phyloP scores from a whole-genome alignment of 92 coral and sea anemone species.

The Actinostola sp. region DNA sequence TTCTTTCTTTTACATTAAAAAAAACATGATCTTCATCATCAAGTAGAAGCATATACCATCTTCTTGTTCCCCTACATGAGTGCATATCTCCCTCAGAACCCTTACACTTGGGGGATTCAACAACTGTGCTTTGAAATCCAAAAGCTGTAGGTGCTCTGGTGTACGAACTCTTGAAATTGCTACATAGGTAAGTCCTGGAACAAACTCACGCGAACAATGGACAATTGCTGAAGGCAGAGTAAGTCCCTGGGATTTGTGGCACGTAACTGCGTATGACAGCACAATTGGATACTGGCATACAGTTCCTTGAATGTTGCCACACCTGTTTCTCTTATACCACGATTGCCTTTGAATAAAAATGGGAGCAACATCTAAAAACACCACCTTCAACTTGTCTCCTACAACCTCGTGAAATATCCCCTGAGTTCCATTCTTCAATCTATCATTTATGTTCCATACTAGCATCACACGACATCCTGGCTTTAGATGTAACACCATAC shows the following conservation, averaged over 20 bases:
- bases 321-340: background rate
- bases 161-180: background rate
- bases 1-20: too few species aligned
- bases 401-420: background rate
- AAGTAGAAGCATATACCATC: too few species aligned
- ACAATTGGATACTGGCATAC: background rate
- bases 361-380: background rate
- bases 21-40: too few species aligned
- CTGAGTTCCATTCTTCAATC: background rate
- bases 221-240: background rate
- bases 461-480: constrained; percentile 7
- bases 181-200: background rate
- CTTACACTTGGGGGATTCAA: too few species aligned
- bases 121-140: too few species aligned
- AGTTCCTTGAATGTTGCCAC: too few species aligned
- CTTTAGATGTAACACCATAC: constrained; percentile 13
- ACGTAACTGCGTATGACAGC: background rate
- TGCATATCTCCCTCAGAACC: too few species aligned
- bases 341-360: background rate
- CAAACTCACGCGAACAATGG: constrained; percentile 7
- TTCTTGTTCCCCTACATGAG: too few species aligned
- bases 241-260: constrained; percentile 1
- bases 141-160: background rate
- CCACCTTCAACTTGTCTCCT: background rate
- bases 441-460: background rate